phyloP scores from a whole-genome alignment of 2,113 vertebrate species.

The Desmodus rotundus region DNA sequence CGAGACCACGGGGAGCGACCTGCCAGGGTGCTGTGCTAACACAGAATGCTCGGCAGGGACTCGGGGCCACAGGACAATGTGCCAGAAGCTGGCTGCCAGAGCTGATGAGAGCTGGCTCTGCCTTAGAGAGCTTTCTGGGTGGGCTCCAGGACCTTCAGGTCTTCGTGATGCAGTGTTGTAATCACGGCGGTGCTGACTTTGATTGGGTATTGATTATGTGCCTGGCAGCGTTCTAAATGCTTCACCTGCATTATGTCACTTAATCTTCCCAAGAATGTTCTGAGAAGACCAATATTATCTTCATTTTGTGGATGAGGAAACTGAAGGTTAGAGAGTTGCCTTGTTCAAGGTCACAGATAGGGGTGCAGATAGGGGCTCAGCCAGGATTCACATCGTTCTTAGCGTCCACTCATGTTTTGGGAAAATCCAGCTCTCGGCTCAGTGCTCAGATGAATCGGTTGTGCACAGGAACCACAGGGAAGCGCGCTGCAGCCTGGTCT shows the following conservation, averaged over 20 bases:
- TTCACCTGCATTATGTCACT: neutral
- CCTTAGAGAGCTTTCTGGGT: neutral
- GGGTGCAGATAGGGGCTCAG: neutral
- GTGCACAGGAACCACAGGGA: neutral
- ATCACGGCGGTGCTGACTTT: neutral
- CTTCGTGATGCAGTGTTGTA: neutral
- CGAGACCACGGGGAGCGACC: accelerated
- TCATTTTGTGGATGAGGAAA: neutral
- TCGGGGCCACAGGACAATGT: neutral
- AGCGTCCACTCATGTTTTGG: neutral
- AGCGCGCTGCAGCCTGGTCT: neutral
- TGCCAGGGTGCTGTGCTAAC: neutral
- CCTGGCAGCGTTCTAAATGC: neutral
- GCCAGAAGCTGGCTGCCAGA: neutral
- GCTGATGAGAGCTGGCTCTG: neutral
- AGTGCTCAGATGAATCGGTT: neutral
- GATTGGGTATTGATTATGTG: neutral
- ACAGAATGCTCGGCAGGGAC: neutral
- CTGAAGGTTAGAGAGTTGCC: neutral
- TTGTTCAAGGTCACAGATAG: neutral
- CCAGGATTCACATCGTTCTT: neutral
- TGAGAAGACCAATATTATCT: neutral
- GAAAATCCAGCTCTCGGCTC: neutral
- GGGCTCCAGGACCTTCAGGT: neutral
- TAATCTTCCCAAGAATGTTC: neutral